These are phyloP conservation scores for Lepidurus apus DNA, from an alignment of 1,140 invertebrate species.

Conservation along the genomic window DNA sequence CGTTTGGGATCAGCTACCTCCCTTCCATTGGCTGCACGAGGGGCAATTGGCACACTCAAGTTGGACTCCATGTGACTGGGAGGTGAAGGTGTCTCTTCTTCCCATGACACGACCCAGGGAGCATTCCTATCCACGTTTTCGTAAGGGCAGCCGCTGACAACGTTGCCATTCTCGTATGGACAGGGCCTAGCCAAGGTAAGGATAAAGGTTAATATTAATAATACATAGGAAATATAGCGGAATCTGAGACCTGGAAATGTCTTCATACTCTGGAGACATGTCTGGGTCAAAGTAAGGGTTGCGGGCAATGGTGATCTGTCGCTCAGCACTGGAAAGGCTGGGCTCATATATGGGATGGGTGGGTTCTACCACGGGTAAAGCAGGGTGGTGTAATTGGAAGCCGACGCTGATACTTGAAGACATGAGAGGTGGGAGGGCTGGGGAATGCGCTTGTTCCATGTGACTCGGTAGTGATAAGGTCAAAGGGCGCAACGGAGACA, in stretches of 20 bases:
- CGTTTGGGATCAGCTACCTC: neutral
- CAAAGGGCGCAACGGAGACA: constrained; percentile 10
- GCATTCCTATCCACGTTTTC: constrained; percentile 21
- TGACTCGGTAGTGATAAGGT: neutral
- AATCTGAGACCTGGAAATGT: neutral
- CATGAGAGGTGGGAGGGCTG: neutral
- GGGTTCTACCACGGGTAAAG: neutral
- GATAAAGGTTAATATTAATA: neutral
- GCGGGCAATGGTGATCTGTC: constrained; percentile 31
- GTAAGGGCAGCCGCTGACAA: neutral
- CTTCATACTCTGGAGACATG: constrained; percentile 24
- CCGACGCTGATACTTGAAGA: neutral
- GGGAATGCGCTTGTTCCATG: neutral
- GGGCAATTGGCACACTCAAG: neutral
- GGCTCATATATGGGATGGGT: constrained; percentile 13
- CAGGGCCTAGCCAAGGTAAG: constrained; percentile 7
- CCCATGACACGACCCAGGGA: neutral
- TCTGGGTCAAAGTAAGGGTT: constrained; percentile 33
- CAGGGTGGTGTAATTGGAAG: neutral
- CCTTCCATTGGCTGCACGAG: neutral
- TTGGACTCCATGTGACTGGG: neutral
- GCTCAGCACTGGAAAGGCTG: constrained; percentile 31
- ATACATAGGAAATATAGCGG: too few species aligned
- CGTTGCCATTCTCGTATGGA: neutral
- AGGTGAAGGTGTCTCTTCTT: constrained; percentile 20